Evolutionary conservation across 1,140 invertebrate genomes (phyloP).

Genomic region (Brachionus asplanchnoidis): DNA sequence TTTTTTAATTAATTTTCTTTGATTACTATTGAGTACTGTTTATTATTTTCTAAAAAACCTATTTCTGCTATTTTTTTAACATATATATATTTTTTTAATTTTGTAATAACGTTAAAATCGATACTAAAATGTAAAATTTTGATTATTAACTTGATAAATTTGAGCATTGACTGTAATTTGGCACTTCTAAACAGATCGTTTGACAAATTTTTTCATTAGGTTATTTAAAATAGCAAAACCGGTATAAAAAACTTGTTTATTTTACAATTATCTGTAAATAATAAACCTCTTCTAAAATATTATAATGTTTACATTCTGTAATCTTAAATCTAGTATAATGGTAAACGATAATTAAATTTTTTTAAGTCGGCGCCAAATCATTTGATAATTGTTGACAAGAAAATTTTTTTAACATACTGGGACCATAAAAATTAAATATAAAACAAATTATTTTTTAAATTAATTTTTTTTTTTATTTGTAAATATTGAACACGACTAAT

Average conservation of each 20-base stretch:
- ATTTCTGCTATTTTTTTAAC: neutral
- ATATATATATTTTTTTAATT: neutral
- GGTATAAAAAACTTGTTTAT: neutral
- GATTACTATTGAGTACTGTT: neutral
- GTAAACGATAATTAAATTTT: neutral
- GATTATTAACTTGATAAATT: neutral
- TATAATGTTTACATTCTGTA: neutral
- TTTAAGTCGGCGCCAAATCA: neutral
- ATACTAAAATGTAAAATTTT: neutral
- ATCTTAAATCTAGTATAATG: neutral
- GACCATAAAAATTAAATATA: neutral
- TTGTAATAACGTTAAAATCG: neutral
- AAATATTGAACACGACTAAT: neutral
- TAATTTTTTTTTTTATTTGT: neutral
- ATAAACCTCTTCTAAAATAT: neutral
- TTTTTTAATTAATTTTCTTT: neutral
- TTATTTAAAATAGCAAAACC: neutral
- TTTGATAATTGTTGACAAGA: neutral
- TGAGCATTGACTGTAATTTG: neutral
- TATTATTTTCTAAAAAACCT: neutral
- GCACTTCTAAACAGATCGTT: neutral
- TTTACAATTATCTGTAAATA: neutral
- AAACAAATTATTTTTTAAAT: neutral
- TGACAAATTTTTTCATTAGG: neutral
- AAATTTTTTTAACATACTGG: neutral